Conservation (phyloP, 2,888 invertebrate genomes). For the Listrodromus nycthemerus region DNA sequence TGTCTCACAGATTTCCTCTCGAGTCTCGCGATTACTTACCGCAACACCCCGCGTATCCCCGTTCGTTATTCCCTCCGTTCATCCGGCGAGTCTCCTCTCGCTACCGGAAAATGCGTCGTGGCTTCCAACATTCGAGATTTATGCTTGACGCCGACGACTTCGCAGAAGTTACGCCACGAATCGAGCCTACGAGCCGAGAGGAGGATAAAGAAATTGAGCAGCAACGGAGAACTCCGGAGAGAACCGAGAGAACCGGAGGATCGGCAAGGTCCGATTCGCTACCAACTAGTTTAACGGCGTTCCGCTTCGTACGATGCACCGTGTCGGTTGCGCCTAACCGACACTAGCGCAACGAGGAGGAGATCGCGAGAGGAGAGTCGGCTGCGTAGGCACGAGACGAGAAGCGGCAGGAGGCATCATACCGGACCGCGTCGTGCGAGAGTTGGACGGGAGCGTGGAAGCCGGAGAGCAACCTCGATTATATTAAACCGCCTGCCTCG, state of each 20-base stretch:
- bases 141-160: constrained; percentile 65
- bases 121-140: constrained; percentile 57
- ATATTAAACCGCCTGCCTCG: constrained; percentile 58
- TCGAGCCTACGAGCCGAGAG: background rate
- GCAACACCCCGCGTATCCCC: too few relatives aligned
- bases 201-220: constrained; percentile 9
- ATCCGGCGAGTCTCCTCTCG: constrained; percentile 13
- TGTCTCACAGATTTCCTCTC: background rate
- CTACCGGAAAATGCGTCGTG: constrained; percentile 47
- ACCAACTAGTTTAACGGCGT: constrained; percentile 68
- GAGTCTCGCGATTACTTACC: constrained; percentile 44
- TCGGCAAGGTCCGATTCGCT: constrained; percentile 67
- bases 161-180: constrained; percentile 49
- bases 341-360: background rate
- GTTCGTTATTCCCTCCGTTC: background rate
- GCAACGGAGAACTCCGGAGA: background rate
- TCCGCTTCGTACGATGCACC: constrained; percentile 68
- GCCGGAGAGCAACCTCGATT: constrained; percentile 54
- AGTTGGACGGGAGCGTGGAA: constrained; percentile 44
- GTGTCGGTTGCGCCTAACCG: constrained; percentile 34
- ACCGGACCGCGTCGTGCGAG: constrained; percentile 16
- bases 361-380: background rate
- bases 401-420: constrained; percentile 3
- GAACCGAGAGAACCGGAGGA: constrained; percentile 31
- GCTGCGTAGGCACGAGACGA: background rate